These are phyloP conservation scores for Botia almorhae DNA, from an alignment of 2,797 vertebrate genomes.

Conservation along the genomic window DNA sequence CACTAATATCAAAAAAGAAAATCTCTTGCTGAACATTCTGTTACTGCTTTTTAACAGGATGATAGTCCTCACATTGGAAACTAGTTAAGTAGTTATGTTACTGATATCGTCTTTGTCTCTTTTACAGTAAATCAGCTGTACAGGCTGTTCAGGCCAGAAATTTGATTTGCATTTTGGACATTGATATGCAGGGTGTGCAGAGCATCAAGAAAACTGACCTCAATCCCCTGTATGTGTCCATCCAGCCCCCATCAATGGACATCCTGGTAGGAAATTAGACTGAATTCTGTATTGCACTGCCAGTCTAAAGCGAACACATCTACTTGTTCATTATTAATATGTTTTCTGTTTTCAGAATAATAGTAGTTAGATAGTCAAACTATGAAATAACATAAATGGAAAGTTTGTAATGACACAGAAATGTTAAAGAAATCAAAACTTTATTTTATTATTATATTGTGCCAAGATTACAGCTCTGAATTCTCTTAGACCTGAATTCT, in stretches of 20 bases:
- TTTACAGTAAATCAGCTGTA: slow-evolving; percentile 87
- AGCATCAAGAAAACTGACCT: slow-evolving; percentile 92
- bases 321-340: neutral
- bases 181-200: slow-evolving; percentile 96
- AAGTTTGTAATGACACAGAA: neutral
- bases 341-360: neutral
- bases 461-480: no score
- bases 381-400: neutral
- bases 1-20: neutral
- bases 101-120: neutral
- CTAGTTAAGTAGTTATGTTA: neutral
- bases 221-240: slow-evolving; percentile 89
- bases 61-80: neutral
- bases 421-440: no score
- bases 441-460: no score
- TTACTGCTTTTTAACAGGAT: no score
- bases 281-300: no score
- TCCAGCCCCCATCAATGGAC: slow-evolving; percentile 89
- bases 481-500: no score
- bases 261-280: slow-evolving; percentile 80
- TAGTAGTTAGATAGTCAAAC: neutral
- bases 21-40: no score
- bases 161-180: slow-evolving; percentile 94
- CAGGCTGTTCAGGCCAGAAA: slow-evolving; percentile 90
- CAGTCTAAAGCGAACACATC: no score